phyloP scores from a whole-genome alignment of 2,888 invertebrate species.

The Junonia oenone region DNA sequence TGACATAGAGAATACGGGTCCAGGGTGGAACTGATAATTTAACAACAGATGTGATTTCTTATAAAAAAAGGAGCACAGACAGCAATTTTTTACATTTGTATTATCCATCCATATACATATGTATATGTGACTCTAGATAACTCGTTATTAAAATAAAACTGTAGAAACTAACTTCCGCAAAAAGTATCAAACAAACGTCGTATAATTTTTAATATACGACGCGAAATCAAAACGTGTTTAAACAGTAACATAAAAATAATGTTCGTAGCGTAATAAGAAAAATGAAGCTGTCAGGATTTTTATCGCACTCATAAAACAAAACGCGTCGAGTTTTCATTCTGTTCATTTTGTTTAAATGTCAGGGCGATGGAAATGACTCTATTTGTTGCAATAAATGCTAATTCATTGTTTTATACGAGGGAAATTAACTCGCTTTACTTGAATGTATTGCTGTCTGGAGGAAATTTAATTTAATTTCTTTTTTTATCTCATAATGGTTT shows the following conservation, averaged over 20 bases:
- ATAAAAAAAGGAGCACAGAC: no score
- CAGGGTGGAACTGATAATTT: no score
- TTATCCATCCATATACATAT: neutral
- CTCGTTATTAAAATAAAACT: no score
- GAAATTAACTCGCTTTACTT: slow-evolving; percentile 16
- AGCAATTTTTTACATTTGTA: neutral
- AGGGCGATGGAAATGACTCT: slow-evolving; percentile 23
- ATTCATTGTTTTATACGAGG: slow-evolving; percentile 20
- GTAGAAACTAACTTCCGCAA: no score
- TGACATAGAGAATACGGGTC: no score
- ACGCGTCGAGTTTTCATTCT: slow-evolving; percentile 25
- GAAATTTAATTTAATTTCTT: neutral
- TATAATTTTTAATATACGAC: neutral
- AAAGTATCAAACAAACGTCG: neutral
- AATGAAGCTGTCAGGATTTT: slow-evolving; percentile 35
- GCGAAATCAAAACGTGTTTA: slow-evolving; percentile 10
- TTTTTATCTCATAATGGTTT: no score
- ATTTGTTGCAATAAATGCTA: slow-evolving; percentile 25
- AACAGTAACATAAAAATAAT: slow-evolving; percentile 31
- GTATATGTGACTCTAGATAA: no score
- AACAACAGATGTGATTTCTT: no score
- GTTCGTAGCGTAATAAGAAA: slow-evolving; percentile 32
- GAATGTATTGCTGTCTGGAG: neutral
- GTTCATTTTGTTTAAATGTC: slow-evolving; percentile 29
- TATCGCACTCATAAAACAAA: slow-evolving; percentile 36